phyloP scores from a whole-genome alignment of 2,888 invertebrate species.

The Parelbella ahira region DNA sequence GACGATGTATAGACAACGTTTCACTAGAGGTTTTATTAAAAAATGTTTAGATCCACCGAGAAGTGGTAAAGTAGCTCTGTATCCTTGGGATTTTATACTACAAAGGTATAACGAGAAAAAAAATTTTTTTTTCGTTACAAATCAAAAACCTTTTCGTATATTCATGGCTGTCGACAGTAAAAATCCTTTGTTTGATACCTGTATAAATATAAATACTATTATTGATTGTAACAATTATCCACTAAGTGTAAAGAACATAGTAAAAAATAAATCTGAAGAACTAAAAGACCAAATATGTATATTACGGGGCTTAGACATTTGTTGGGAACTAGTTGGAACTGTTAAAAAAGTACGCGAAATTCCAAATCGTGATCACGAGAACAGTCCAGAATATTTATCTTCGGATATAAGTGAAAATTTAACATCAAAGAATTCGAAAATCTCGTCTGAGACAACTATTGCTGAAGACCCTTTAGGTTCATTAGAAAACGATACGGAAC shows the following conservation, averaged over 20 bases:
- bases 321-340: slow-evolving; percentile 69
- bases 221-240: slow-evolving; percentile 59
- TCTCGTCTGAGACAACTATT: too few species aligned
- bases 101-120: slow-evolving; percentile 55
- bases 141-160: slow-evolving; percentile 52
- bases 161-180: slow-evolving; percentile 56
- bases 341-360: slow-evolving; percentile 47
- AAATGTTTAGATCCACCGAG: slow-evolving; percentile 49
- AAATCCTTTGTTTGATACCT: slow-evolving; percentile 48
- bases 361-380: too few species aligned
- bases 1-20: slow-evolving; percentile 51
- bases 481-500: slow-evolving; percentile 9
- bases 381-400: too few species aligned
- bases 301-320: slow-evolving; percentile 56
- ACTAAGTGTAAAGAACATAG: slow-evolving; percentile 56
- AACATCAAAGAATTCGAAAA: too few species aligned
- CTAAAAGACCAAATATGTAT: slow-evolving; percentile 63
- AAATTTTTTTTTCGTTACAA: slow-evolving; percentile 59
- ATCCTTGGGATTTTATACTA: slow-evolving; percentile 63
- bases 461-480: too few species aligned
- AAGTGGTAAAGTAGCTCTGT: slow-evolving; percentile 49
- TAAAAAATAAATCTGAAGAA: slow-evolving; percentile 48
- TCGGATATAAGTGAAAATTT: too few species aligned
- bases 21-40: slow-evolving; percentile 42
- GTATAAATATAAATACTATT: slow-evolving; percentile 60